These are phyloP conservation scores for Pyrgus malvae DNA, from an alignment of 2,888 invertebrate species.

Conservation along the genomic window DNA sequence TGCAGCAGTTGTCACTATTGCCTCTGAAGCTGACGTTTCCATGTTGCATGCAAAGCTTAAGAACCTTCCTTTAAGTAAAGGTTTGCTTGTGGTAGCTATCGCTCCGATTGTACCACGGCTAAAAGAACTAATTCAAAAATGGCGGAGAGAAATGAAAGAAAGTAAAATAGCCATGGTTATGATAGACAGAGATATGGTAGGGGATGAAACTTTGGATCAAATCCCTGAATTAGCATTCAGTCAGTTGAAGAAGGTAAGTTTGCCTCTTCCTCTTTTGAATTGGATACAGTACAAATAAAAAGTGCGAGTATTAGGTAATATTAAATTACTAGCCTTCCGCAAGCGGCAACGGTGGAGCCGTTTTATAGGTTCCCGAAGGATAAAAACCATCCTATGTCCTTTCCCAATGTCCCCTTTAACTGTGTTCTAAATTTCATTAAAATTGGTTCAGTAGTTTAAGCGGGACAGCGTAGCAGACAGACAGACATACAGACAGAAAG, in stretches of 20 bases:
- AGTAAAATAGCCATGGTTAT: constrained; percentile 14
- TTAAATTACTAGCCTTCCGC: too few species aligned
- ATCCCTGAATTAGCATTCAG: constrained; percentile 13
- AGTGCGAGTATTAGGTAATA: too few species aligned
- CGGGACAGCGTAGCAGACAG: too few species aligned
- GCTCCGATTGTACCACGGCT: constrained; percentile 3
- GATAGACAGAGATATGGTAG: constrained; percentile 1
- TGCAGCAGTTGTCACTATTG: not conserved
- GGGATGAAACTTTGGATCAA: constrained; percentile 7
- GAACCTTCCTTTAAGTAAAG: not conserved
- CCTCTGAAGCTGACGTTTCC: not conserved
- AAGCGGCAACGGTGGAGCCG: too few species aligned
- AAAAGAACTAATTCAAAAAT: constrained; percentile 8
- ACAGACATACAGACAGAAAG: too few species aligned
- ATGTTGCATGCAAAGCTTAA: not conserved
- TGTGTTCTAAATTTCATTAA: too few species aligned
- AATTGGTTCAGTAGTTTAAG: too few species aligned
- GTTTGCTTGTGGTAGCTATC: constrained; percentile 6
- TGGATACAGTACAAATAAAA: too few species aligned
- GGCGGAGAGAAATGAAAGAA: constrained; percentile 5
- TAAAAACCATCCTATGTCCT: too few species aligned
- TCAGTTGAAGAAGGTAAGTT: constrained; percentile 12
- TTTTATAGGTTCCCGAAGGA: too few species aligned
- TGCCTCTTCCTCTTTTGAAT: too few species aligned
- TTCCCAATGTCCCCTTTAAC: too few species aligned